Evolutionary conservation across 2,113 vertebrate genomes (phyloP).

Genomic region (Gymnocephalus cernua): DNA sequence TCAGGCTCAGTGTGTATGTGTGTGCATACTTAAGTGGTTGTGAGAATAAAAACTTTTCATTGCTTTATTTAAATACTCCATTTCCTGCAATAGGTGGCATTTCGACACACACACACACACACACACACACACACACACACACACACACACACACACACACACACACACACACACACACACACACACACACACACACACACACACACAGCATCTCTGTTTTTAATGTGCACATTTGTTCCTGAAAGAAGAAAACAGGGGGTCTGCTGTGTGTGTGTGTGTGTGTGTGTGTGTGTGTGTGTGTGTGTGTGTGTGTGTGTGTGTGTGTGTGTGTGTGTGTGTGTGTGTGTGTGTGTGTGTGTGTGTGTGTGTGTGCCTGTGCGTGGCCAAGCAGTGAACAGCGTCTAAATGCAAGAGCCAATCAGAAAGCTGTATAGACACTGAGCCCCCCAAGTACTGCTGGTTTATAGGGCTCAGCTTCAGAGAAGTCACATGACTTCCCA

Average conservation of each 20-base stretch:
- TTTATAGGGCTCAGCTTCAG: slow-evolving; percentile 87
- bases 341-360: slow-evolving; percentile 27
- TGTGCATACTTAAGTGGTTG: slow-evolving; percentile 24
- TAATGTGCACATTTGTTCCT: slow-evolving; percentile 59
- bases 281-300: slow-evolving; percentile 21
- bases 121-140: not conserved
- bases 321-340: slow-evolving; percentile 10
- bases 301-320: slow-evolving; percentile 26
- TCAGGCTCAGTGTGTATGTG: slow-evolving; percentile 30
- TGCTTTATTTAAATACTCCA: slow-evolving; percentile 4
- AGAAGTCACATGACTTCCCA: slow-evolving; percentile 89
- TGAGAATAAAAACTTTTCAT: slow-evolving; percentile 32
- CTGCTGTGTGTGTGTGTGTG: slow-evolving; percentile 43
- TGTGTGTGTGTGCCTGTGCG: slow-evolving; percentile 9
- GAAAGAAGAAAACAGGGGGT: slow-evolving; percentile 67
- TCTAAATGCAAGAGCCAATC: slow-evolving; percentile 71
- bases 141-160: not conserved
- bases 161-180: slow-evolving; percentile 1
- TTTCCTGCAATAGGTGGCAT: slow-evolving; percentile 33
- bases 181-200: slow-evolving; percentile 2
- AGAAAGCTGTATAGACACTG: slow-evolving; percentile 59
- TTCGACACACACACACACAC: not conserved
- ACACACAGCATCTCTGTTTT: not conserved
- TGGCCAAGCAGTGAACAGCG: slow-evolving; percentile 27
- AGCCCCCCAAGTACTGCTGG: slow-evolving; percentile 81